Evolutionary conservation across 2,797 vertebrate genomes (phyloP), one percentile per base, ranked within the genome.

Genomic region (Galagoides demidoff): DNA sequence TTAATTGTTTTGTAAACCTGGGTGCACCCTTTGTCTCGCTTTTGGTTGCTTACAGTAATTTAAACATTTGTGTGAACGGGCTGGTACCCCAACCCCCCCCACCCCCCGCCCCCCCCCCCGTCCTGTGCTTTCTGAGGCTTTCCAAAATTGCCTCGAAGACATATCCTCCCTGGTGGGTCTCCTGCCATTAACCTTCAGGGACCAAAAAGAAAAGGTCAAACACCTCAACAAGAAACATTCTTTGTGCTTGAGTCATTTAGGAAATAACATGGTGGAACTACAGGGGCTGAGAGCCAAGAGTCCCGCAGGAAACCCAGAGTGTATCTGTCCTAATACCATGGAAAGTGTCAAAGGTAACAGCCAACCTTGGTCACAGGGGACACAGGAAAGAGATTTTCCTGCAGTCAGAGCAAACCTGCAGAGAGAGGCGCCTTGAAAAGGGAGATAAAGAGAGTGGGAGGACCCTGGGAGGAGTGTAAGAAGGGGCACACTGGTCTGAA

Each of bases 311-410:
- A 39, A 39, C 37, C 34, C 22, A 23, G 13, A 71, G 17, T 27
- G 0, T 10, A 3, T 57, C 19, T 16, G 13, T 37, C 13, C 3
- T 16, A 37, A 14, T 17, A 34, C 20, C 13, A 34, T 23, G 1
- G n/a, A 23, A 7, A 20, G 77, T 9, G 5, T 52, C 76, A 11
- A 57, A 61, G 7, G 31, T 23, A 43, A 81, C 29, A n/a, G 49
- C 68, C 64, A 57, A 12, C 13, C 13, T 17, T 20, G 19, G 49
- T 61, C 55, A 13, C 37, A 52, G 34, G 59, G 61, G 49, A 49
- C 49, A 49, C 49, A 49, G 49, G 49, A 49, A 17, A 74, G 79
- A 74, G 45, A 68, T 4, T 13, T 10, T 68, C 29, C 34, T 23
- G 52, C 1, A 1, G 5, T 43, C 37, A 89, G 25, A 79, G 20